These are phyloP conservation scores for Danio kyathit DNA, from an alignment of 2,797 vertebrate species.

Conservation along the genomic window DNA sequence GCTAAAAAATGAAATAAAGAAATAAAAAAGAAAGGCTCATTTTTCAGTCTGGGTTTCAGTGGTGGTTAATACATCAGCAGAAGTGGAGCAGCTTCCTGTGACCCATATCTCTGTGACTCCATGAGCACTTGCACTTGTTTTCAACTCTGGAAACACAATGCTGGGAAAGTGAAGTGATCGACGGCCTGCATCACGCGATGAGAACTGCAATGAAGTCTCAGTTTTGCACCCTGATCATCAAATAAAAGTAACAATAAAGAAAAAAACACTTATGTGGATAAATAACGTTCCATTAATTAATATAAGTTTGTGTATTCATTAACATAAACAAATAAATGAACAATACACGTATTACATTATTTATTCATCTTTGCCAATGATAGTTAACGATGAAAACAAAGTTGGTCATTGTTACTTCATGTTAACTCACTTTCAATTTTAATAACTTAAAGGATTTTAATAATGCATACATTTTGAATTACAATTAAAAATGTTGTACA, in stretches of 20 bases:
- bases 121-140: conserved; percentile 66
- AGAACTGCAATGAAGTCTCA: conserved; percentile 22
- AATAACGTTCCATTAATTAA: too few species aligned
- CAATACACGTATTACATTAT: too few species aligned
- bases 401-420: too few species aligned
- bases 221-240: neutral
- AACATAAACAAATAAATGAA: too few species aligned
- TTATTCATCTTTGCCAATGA: too few species aligned
- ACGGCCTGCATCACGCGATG: conserved; percentile 41
- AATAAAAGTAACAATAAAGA: neutral
- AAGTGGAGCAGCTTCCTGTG: conserved; percentile 35
- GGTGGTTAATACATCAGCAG: conserved; percentile 46
- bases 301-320: too few species aligned
- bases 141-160: conserved; percentile 72
- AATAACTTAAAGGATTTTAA: too few species aligned
- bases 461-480: too few species aligned
- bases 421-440: too few species aligned
- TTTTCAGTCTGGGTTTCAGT: conserved; percentile 21
- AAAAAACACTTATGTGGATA: too few species aligned
- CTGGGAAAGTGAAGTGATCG: conserved; percentile 68
- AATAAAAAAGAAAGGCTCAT: neutral
- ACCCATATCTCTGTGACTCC: conserved; percentile 34
- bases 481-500: too few species aligned
- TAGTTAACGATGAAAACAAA: too few species aligned
- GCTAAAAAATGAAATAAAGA: neutral